Conservation (phyloP, 2,797 vertebrate genomes). For the Adelosebastes latens region DNA sequence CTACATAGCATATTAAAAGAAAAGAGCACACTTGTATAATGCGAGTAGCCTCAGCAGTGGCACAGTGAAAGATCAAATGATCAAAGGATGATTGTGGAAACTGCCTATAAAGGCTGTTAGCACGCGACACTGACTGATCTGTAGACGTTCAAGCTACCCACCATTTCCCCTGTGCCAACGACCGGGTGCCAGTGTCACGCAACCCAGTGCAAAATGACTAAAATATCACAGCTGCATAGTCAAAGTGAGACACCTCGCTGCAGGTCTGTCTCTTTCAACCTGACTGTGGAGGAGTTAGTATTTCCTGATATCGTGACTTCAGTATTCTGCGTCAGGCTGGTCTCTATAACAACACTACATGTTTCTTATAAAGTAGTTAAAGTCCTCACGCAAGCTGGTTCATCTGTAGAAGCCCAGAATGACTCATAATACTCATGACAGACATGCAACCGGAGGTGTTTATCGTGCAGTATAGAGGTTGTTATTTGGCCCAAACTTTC, state of each 20-base stretch:
- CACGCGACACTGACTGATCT: slow-evolving; percentile 77
- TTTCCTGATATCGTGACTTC: slow-evolving; percentile 40
- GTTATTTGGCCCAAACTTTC: neutral
- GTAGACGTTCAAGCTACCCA: slow-evolving; percentile 35
- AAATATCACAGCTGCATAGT: slow-evolving; percentile 40
- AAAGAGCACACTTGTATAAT: neutral
- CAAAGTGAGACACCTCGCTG: slow-evolving; percentile 1
- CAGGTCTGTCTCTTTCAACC: slow-evolving; percentile 16
- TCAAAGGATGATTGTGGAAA: slow-evolving; percentile 17
- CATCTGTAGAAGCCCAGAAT: slow-evolving; percentile 1
- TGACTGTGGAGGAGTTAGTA: neutral
- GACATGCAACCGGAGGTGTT: neutral
- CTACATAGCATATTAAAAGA: neutral
- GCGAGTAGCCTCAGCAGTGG: neutral
- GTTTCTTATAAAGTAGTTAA: neutral
- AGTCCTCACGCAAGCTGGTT: slow-evolving; percentile 7
- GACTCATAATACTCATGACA: slow-evolving; percentile 15
- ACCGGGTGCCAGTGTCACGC: slow-evolving; percentile 69
- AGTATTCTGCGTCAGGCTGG: neutral
- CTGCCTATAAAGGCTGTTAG: slow-evolving; percentile 33
- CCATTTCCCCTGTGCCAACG: slow-evolving; percentile 64
- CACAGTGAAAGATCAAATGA: slow-evolving; percentile 35
- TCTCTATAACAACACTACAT: neutral
- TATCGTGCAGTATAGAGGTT: neutral
- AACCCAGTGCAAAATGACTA: slow-evolving; percentile 59